Percentiles rank a stretch among this genome's conserved stretches.
phyloP scores from a whole-genome alignment of 2,888 invertebrate species.

The Anoncus sp. region DNA sequence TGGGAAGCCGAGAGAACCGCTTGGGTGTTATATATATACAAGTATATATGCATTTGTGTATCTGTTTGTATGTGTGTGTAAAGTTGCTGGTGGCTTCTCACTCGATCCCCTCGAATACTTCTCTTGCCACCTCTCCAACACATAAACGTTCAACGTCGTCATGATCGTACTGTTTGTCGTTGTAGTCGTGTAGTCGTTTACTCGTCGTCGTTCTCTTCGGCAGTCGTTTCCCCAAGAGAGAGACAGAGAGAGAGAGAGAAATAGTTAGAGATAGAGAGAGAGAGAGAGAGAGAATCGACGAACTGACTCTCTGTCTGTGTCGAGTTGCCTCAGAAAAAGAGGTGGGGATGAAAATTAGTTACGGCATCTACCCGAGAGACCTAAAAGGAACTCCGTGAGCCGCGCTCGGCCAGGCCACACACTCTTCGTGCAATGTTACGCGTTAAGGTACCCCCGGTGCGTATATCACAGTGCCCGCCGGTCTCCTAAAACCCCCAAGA shows the following conservation, averaged over 20 bases:
- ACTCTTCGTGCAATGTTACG: conserved; percentile 82
- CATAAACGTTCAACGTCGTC: conserved; percentile 61
- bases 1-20: conserved; percentile 71
- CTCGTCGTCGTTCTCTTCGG: too few relatives aligned
- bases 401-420: conserved; percentile 76
- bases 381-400: conserved; percentile 81
- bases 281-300: conserved; percentile 54
- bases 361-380: conserved; percentile 82
- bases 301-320: conserved; percentile 63
- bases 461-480: conserved; percentile 73
- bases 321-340: conserved; percentile 50
- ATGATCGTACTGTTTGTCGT: conserved; percentile 10
- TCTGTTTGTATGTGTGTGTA: conserved; percentile 22
- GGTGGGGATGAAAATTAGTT: conserved; percentile 81
- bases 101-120: conserved; percentile 54
- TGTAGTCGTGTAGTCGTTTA: conserved; percentile 40
- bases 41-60: background rate
- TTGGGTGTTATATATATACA: conserved; percentile 2
- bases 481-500: conserved; percentile 64
- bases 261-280: conserved; percentile 43
- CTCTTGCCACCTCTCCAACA: conserved; percentile 45
- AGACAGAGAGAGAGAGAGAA: conserved; percentile 37
- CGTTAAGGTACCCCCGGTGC: conserved; percentile 77
- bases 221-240: conserved; percentile 12
- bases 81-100: conserved; percentile 59